These are phyloP conservation scores for Xenentodon cancila DNA, from an alignment of 2,797 vertebrate species.

Conservation along the genomic window DNA sequence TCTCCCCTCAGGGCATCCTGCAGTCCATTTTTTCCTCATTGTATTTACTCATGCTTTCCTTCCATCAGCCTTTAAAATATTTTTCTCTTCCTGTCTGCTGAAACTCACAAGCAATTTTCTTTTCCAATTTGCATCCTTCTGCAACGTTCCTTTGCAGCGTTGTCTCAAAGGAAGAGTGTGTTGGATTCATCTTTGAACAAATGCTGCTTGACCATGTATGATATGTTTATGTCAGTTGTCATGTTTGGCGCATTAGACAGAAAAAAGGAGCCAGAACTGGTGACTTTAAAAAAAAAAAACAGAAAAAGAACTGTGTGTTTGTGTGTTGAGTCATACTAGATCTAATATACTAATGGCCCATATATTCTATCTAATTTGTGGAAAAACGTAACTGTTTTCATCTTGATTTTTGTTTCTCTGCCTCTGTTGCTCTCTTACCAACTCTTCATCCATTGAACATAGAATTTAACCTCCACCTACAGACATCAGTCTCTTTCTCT, in stretches of 20 bases:
- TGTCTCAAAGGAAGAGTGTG: conserved; percentile 3
- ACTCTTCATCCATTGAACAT: conserved; percentile 55
- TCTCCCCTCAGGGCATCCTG: conserved; percentile 35
- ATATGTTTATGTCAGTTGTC: not conserved
- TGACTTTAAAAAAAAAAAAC: not conserved
- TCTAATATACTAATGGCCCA: conserved; percentile 30
- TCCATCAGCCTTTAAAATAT: conserved; percentile 23
- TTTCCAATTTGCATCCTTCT: not conserved
- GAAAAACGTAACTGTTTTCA: conserved; percentile 24
- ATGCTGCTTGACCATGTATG: not conserved
- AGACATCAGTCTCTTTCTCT: conserved; percentile 55
- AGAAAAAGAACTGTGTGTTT: conserved; percentile 15
- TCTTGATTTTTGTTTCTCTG: conserved; percentile 22
- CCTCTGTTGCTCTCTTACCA: conserved; percentile 20
- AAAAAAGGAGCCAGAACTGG: not conserved
- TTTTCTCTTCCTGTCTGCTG: conserved; percentile 9
- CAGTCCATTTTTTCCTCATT: conserved; percentile 27
- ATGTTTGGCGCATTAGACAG: not conserved
- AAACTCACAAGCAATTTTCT: conserved; percentile 14
- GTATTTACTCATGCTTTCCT: conserved; percentile 18
- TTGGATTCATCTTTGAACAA: not conserved
- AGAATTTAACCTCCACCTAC: conserved; percentile 73
- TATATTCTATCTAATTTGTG: conserved; percentile 18
- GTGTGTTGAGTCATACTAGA: conserved; percentile 13
- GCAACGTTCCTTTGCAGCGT: not conserved